Conservation (phyloP, 2,113 vertebrate genomes). For the Tragelaphus strepsiceros region DNA sequence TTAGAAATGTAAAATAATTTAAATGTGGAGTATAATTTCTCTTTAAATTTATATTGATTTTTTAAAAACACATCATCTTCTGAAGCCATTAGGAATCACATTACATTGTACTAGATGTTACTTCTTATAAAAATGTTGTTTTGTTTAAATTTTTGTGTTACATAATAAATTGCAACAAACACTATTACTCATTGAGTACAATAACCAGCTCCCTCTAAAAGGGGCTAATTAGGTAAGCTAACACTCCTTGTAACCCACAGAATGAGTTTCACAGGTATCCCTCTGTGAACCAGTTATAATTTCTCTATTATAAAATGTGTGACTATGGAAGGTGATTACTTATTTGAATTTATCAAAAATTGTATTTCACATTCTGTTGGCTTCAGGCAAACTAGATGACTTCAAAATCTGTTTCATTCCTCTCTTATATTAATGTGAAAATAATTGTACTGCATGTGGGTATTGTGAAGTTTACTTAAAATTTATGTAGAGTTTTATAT, state of each 20-base stretch:
- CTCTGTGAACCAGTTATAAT: neutral
- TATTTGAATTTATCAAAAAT: neutral
- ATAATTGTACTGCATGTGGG: neutral
- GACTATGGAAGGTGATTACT: neutral
- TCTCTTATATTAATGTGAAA: slow-evolving; percentile 8
- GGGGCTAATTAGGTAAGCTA: neutral
- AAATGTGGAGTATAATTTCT: neutral
- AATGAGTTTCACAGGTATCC: neutral
- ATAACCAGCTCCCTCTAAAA: neutral
- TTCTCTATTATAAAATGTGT: neutral
- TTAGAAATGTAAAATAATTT: neutral
- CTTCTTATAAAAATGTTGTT: neutral
- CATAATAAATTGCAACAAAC: neutral
- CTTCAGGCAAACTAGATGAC: neutral
- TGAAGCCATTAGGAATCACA: neutral
- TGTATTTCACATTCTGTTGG: neutral
- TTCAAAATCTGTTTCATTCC: neutral
- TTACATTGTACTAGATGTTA: neutral
- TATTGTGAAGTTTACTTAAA: slow-evolving; percentile 28
- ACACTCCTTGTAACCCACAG: neutral
- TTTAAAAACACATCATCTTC: neutral
- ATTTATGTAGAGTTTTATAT: slow-evolving; percentile 17
- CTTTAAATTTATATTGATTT: neutral
- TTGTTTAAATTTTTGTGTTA: neutral
- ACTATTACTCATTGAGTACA: neutral